Base-by-base conservation (phyloP, 35 echinoderm and acorn worm species). In the Diadema setosum region DNA sequence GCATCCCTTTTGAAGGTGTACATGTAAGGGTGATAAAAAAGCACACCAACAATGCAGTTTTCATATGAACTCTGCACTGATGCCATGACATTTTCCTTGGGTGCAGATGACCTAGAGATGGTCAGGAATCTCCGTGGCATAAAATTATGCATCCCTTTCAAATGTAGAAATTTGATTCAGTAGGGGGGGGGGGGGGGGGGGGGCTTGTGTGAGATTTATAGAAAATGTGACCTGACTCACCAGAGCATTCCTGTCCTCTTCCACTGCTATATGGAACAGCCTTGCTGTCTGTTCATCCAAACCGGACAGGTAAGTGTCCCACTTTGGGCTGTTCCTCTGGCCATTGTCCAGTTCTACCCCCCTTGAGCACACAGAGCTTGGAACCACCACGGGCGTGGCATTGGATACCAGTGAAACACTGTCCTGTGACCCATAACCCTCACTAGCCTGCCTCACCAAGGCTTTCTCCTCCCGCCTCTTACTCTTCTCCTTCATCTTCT, bases 391-490 rank as follows among this genome's bases (percentile, higher is more conserved):
- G 37, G 63, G 63, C 37, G 63, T 0, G 26, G 63, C 37, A 18
- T 67, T n/a, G n/a, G 63, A 67, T 67, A 33, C 37, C n/a, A 27
- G 37, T 15, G 63, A 32, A 67, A 32, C 63, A 24, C 29, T 21
- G 17, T 20, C 37, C 56, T 69, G 57, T 26, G 37, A 58, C 20
- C 41, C 41, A 12, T 85, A 34, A 18, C 42, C 61, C 16, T 57
- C 64, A 61, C 32, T 37, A 17, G 33, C 56, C 3, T 81, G 35
- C 30, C 48, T 69, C 36, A 52, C 57, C 58, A 29, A 39, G 9
- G 36, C 76, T 27, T 90, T 78, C 80, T 90, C 80, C 48, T 90
- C 74, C 78, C 46, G 31, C 37, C 49, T 39, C 34, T 90, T 82
- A 59, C 25, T 65, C 45, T 27, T 52, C 27, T 90, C 80, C 50